Evolutionary conservation across 2,113 vertebrate genomes (phyloP).

Genomic region (Empidonax traillii): DNA sequence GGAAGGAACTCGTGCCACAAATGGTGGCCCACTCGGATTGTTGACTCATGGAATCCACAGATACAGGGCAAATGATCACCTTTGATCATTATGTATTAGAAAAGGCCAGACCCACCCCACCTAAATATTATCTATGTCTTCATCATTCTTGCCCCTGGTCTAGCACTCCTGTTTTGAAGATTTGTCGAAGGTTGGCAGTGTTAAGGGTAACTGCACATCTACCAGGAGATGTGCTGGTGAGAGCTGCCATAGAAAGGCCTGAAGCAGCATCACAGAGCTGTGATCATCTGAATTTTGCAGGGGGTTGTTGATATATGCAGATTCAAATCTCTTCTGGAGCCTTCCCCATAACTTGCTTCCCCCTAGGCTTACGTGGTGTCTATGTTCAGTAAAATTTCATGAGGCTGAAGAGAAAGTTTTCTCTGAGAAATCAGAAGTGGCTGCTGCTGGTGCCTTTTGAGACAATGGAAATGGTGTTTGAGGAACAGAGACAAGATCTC

Average conservation of each 20-base stretch:
- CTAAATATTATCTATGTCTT: background rate
- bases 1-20: background rate
- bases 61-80: rapidly evolving
- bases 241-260: background rate
- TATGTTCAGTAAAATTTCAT: background rate
- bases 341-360: background rate
- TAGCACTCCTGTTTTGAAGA: background rate
- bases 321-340: background rate
- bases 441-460: background rate
- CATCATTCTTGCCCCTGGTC: background rate
- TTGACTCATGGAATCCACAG: background rate
- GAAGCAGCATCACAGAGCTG: background rate
- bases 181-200: background rate
- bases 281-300: background rate
- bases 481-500: background rate
- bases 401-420: background rate
- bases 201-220: background rate
- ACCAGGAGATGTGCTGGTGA: background rate
- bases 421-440: background rate
- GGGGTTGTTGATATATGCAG: background rate
- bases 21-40: rapidly evolving
- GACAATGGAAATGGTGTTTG: background rate
- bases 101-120: background rate
- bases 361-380: background rate
- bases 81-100: background rate